Evolutionary conservation across 2,888 invertebrate species (phyloP).

Genomic region (Dugesia japonica): DNA sequence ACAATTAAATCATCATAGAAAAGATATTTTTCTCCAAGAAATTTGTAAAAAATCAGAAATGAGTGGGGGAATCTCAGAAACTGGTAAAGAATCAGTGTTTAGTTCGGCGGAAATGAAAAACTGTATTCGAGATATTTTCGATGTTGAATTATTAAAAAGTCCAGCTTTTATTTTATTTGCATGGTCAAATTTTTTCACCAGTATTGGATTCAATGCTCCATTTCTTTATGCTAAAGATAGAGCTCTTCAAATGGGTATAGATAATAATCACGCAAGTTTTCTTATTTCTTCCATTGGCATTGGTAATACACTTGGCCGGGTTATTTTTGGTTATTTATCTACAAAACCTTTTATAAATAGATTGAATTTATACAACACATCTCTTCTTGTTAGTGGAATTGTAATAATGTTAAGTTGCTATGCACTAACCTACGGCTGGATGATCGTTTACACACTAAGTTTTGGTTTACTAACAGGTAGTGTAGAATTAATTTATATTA

Average conservation of each 20-base stretch:
- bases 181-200: slow-evolving; percentile 73
- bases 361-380: slow-evolving; percentile 69
- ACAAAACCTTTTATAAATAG: slow-evolving; percentile 62
- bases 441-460: slow-evolving; percentile 58
- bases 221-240: slow-evolving; percentile 67
- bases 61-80: not conserved
- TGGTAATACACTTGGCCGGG: slow-evolving; percentile 75
- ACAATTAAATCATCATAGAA: slow-evolving; percentile 4
- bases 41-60: not conserved
- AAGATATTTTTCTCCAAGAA: not conserved
- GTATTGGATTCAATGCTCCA: slow-evolving; percentile 79
- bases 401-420: slow-evolving; percentile 66
- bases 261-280: slow-evolving; percentile 52
- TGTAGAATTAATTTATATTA: too few species aligned
- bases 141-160: slow-evolving; percentile 65
- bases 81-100: not conserved
- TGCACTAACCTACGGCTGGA: slow-evolving; percentile 58
- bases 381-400: slow-evolving; percentile 70
- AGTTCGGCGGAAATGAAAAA: not conserved
- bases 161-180: slow-evolving; percentile 73
- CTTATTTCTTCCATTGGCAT: slow-evolving; percentile 74
- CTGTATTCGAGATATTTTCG: slow-evolving; percentile 51
- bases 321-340: slow-evolving; percentile 51
- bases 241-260: slow-evolving; percentile 49
- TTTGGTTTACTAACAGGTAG: slow-evolving; percentile 46